phyloP scores from a whole-genome alignment of 2,888 invertebrate genomes.

The Spodoptera exigua region DNA sequence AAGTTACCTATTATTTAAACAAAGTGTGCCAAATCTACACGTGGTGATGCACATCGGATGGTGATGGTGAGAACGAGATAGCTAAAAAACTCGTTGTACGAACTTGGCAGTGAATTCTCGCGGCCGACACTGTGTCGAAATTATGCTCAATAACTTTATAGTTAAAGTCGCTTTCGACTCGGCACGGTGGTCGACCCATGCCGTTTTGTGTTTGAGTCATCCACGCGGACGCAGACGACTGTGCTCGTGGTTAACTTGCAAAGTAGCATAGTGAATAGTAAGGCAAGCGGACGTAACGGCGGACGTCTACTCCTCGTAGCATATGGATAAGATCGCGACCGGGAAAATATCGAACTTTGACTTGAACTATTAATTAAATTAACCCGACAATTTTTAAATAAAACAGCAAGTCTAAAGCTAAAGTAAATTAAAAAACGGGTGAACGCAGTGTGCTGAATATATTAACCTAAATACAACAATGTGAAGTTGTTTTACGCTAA shows the following conservation, averaged over 20 bases:
- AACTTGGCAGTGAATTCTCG: constrained; percentile 85
- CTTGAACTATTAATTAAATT: constrained; percentile 1
- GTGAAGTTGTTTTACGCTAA: constrained; percentile 58
- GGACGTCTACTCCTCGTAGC: constrained; percentile 69
- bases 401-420: not conserved
- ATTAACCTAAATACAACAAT: constrained; percentile 74
- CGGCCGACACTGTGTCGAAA: constrained; percentile 42
- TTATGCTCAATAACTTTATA: constrained; percentile 16
- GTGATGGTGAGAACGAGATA: constrained; percentile 72
- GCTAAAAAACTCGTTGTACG: constrained; percentile 81
- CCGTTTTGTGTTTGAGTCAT: constrained; percentile 70
- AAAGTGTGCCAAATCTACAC: constrained; percentile 75
- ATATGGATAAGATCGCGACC: constrained; percentile 71
- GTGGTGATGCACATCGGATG: constrained; percentile 67
- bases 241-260: constrained; percentile 77
- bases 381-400: constrained; percentile 4
- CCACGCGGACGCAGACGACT: constrained; percentile 74
- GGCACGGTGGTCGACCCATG: constrained; percentile 55
- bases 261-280: constrained; percentile 78
- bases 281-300: constrained; percentile 73
- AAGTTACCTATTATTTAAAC: constrained; percentile 31
- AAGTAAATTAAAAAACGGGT: constrained; percentile 26
- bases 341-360: constrained; percentile 27
- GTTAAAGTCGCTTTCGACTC: constrained; percentile 56
- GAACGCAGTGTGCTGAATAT: constrained; percentile 68